A percentile compares a stretch with the other conserved stretches of the same genome.
Conservation (phyloP, 2,888 invertebrate species). For the Tachina fera region DNA sequence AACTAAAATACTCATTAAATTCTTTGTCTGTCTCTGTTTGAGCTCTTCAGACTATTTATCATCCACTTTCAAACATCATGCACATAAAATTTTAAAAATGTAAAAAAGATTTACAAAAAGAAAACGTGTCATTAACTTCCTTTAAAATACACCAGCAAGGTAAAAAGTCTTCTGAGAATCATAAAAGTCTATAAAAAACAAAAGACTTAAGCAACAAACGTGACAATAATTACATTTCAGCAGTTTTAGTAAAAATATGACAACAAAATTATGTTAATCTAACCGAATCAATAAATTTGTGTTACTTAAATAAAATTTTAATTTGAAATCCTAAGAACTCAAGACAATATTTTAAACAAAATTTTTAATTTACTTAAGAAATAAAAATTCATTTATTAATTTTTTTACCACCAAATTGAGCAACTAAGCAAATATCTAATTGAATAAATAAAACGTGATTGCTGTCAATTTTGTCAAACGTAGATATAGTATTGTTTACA, state of each 20-base stretch:
- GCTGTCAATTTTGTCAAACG: constrained; percentile 49
- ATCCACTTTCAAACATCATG: constrained; percentile 7
- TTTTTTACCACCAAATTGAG: constrained; percentile 27
- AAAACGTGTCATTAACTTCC: constrained; percentile 67
- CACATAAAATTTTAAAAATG: constrained; percentile 15
- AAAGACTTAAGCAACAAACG: constrained; percentile 55
- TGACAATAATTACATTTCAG: not conserved
- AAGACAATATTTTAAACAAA: constrained; percentile 20
- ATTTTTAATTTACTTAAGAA: constrained; percentile 31
- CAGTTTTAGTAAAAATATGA: not conserved
- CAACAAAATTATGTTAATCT: not conserved
- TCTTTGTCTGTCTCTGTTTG: not conserved
- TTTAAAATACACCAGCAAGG: constrained; percentile 27
- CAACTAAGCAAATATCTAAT: constrained; percentile 15
- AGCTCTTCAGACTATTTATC: constrained; percentile 11
- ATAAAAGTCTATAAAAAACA: not conserved
- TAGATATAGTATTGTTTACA: constrained; percentile 18
- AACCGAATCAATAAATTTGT: not conserved
- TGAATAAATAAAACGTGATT: constrained; percentile 52
- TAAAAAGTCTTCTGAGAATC: constrained; percentile 12
- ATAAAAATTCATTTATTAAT: constrained; percentile 27
- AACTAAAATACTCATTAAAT: constrained; percentile 3
- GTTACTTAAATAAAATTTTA: not conserved
- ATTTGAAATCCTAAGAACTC: not conserved
- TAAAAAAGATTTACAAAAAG: constrained; percentile 1